Evolutionary conservation across 2,797 vertebrate species (phyloP).

Genomic region (Sparidentex hasta): DNA sequence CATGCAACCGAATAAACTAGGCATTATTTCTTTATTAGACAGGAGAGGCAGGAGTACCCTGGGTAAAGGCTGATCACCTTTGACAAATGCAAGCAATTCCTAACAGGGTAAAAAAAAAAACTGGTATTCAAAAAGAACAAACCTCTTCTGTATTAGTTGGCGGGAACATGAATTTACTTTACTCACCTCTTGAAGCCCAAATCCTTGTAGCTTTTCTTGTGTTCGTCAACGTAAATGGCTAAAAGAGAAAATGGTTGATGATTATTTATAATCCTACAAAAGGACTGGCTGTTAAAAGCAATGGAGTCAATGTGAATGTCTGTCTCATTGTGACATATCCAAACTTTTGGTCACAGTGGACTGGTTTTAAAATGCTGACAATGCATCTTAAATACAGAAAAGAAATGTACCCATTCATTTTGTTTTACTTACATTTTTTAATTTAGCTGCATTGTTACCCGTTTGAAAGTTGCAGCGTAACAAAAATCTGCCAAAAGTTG

Average conservation of each 20-base stretch:
- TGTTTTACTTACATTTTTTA: neutral
- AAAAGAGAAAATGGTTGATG: slow-evolving; percentile 38
- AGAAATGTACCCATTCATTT: neutral
- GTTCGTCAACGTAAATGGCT: slow-evolving; percentile 89
- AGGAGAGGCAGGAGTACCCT: too few relatives aligned
- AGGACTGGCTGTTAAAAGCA: neutral
- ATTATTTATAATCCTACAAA: slow-evolving; percentile 20
- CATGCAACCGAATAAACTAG: too few relatives aligned
- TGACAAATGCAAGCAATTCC: neutral
- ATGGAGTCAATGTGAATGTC: neutral
- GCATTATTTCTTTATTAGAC: too few relatives aligned
- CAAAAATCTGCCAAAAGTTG: neutral
- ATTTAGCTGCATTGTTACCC: slow-evolving; percentile 3
- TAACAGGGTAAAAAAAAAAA: neutral
- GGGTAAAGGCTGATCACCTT: neutral
- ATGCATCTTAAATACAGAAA: neutral
- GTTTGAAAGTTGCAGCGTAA: slow-evolving; percentile 12
- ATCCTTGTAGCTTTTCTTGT: slow-evolving; percentile 88
- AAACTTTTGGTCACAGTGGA: slow-evolving; percentile 16
- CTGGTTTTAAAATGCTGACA: slow-evolving; percentile 34
- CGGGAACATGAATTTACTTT: neutral
- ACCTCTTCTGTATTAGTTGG: neutral
- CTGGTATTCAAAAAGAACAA: neutral
- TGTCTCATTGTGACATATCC: neutral
- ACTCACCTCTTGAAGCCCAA: slow-evolving; percentile 89